Base-by-base conservation (phyloP, 1,140 invertebrate species). In the Heliconius nattereri region DNA sequence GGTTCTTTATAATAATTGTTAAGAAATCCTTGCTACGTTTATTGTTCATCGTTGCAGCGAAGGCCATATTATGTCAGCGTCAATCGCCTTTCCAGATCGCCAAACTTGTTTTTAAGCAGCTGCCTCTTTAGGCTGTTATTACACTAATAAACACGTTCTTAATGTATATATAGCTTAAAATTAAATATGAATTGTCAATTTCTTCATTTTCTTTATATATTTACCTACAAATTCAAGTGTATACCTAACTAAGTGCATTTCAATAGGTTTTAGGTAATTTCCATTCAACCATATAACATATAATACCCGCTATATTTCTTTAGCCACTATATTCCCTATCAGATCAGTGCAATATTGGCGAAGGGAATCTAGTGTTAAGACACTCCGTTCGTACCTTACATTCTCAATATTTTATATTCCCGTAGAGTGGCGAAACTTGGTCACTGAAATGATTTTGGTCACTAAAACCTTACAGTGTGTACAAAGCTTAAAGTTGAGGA, bases 31-130 rank as follows among this genome's bases (percentile, higher is more conserved):
- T 83, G 83, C 78, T 83, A 84, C 85, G 79, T 79, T 85, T 85
- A 82, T 80, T 84, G 79, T 82, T 82, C 84, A 85, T 85, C 81
- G 81, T 73, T 78, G 73, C 82, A 80, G 26, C 76, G 87, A 90
- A 89, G 89, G 87, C 83, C 86, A 84, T 76, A 81, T 89, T 89
- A 88, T 87, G 89, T 89, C 89, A 90, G 85, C 82, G 82, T 81
- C 83, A 83, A 83, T 79, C 80, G 81, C 82, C 85, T 88, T 84
- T 84, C 82, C 86, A 78, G 79, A 85, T 80, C 78, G 81, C 80
- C 80, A 85, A 87, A 87, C 86, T 82, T 80, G 85, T 87, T 88
- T 83, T 83, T 77, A 83, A 79, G 78, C 84, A 84, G 83, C 83
- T 83, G 86, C 83, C 78, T 81, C 54, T 40, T 72, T 72, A 72